phyloP scores from a whole-genome alignment of 1,140 invertebrate genomes.

The Drosophila pallidifrons region DNA sequence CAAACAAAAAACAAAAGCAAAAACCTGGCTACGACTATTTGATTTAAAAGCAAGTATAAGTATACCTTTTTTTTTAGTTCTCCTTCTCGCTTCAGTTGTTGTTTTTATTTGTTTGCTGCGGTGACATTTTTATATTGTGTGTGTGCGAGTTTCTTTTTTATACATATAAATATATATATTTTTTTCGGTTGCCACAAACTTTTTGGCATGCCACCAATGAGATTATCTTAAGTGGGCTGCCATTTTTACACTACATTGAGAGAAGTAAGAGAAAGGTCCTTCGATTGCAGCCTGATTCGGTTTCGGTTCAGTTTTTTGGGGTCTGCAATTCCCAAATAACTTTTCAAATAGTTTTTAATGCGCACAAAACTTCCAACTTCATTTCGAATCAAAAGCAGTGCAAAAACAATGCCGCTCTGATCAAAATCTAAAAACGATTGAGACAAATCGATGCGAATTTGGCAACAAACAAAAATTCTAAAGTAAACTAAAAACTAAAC shows the following conservation, averaged over 20 bases:
- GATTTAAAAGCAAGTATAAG: conserved; percentile 71
- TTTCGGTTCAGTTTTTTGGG: conserved; percentile 31
- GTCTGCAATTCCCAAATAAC: conserved; percentile 54
- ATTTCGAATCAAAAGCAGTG: conserved; percentile 6
- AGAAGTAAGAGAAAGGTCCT: conserved; percentile 3
- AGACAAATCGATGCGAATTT: conserved; percentile 18
- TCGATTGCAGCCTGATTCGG: conserved; percentile 52
- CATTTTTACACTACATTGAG: conserved; percentile 34
- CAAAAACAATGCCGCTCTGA: conserved; percentile 38
- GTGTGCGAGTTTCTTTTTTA: conserved; percentile 18
- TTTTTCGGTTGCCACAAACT: conserved; percentile 46
- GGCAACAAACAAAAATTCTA: conserved; percentile 9
- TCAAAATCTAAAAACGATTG: conserved; percentile 14
- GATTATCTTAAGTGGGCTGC: conserved; percentile 80
- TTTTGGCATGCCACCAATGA: conserved; percentile 78
- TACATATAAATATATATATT: neutral
- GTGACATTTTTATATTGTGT: conserved; percentile 72
- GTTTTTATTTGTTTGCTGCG: conserved; percentile 58
- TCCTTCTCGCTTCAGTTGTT: conserved; percentile 23
- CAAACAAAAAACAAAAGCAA: conserved; percentile 35
- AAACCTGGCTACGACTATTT: conserved; percentile 60
- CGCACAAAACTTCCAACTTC: conserved; percentile 13
- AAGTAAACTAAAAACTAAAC: conserved; percentile 4
- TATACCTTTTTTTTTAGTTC: conserved; percentile 65
- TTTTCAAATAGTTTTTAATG: conserved; percentile 72